A percentile compares a stretch with the other conserved stretches of the same genome.
Evolutionary conservation across 1,140 invertebrate species (phyloP).

Genomic region (Hesperophylax magnus): DNA sequence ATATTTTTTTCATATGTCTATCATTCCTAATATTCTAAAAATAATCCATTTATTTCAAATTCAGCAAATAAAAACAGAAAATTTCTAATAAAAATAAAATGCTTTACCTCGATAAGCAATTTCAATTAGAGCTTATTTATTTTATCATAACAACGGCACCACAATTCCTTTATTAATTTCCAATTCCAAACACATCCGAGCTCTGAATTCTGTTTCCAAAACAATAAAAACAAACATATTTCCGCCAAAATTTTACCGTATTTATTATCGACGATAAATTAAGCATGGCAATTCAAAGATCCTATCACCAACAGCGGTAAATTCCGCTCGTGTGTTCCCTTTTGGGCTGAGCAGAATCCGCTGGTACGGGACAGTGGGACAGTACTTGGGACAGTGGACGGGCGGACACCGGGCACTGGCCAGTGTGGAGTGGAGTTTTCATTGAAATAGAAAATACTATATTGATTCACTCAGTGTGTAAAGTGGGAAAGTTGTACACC

Average conservation of each 20-base stretch:
- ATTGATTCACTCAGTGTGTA: no score
- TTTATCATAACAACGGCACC: constrained; percentile 13
- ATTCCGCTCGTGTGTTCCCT: not conserved
- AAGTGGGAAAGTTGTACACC: no score
- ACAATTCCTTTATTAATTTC: constrained; percentile 22
- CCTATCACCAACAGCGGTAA: constrained; percentile 29
- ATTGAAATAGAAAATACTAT: no score
- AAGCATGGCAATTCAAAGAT: constrained; percentile 27
- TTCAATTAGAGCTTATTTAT: constrained; percentile 7
- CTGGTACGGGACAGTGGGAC: not conserved
- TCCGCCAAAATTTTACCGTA: constrained; percentile 21
- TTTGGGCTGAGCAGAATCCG: not conserved
- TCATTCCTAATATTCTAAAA: no score
- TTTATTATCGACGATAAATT: constrained; percentile 38
- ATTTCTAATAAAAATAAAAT: no score
- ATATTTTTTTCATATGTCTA: no score
- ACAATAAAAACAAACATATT: constrained; percentile 36
- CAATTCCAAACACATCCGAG: constrained; percentile 16
- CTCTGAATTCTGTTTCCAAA: constrained; percentile 13
- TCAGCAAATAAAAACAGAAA: no score
- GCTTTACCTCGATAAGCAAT: not conserved
- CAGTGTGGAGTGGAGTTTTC: no score
- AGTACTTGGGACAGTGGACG: no score
- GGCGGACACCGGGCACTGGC: no score
- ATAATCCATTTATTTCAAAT: no score